Percentiles rank a stretch among this genome's conserved stretches.
phyloP scores from a whole-genome alignment of 2,113 vertebrate species.

The Zosterops pallidus region DNA sequence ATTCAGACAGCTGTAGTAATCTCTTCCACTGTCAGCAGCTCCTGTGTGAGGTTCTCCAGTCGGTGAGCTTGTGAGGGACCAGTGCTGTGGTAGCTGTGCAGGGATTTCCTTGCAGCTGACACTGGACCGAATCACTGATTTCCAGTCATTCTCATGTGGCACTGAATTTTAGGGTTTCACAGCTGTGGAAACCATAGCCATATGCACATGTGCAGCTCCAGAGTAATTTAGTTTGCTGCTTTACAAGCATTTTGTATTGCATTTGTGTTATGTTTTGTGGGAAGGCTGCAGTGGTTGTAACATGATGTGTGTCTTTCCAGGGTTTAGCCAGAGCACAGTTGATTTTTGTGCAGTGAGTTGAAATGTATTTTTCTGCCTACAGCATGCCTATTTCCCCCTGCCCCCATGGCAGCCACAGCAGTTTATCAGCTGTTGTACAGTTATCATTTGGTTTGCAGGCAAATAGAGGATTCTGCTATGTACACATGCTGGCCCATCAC shows the following conservation, averaged over 20 bases:
- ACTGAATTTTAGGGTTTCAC: neutral
- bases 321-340: neutral
- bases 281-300: neutral
- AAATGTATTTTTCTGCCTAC: neutral
- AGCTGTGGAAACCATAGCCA: neutral
- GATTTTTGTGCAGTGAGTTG: neutral
- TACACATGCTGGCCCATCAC: neutral
- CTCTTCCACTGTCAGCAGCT: neutral
- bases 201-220: accelerated
- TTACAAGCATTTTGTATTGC: neutral
- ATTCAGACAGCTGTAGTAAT: neutral
- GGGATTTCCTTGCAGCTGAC: neutral
- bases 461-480: neutral
- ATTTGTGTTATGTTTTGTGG: neutral
- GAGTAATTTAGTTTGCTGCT: accelerated
- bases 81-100: neutral
- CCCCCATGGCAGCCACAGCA: accelerated
- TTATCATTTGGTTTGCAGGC: neutral
- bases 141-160: neutral
- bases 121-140: neutral
- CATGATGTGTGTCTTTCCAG: neutral
- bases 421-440: neutral
- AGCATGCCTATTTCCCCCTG: neutral
- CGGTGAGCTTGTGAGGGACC: neutral
- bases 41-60: neutral